A percentile compares a stretch with the other conserved stretches of the same genome.
phyloP scores from a whole-genome alignment of 35 echinoderm and acorn worm genomes.

The Acanthaster planci region DNA sequence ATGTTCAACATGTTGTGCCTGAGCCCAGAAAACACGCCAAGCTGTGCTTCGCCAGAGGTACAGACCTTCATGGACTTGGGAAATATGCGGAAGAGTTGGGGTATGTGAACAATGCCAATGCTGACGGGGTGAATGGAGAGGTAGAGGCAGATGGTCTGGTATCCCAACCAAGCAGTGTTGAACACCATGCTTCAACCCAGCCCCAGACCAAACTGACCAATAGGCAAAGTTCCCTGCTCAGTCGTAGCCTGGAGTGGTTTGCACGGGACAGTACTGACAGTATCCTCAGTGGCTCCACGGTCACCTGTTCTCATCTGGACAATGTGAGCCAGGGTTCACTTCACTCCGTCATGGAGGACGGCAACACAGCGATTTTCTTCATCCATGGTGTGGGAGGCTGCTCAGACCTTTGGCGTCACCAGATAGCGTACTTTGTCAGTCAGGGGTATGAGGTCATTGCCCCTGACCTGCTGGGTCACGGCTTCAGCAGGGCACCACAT shows the following conservation, averaged over 20 bases:
- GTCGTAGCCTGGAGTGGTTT: neutral
- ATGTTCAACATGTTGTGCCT: slow-evolving; percentile 49
- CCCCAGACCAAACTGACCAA: neutral
- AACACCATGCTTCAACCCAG: neutral
- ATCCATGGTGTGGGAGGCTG: slow-evolving; percentile 93
- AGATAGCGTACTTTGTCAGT: slow-evolving; percentile 70
- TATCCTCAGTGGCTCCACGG: neutral
- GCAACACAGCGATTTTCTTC: slow-evolving; percentile 78
- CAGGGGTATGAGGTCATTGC: slow-evolving; percentile 86
- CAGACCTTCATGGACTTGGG: neutral
- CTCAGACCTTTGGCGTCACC: slow-evolving; percentile 78
- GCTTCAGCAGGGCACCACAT: slow-evolving; percentile 82
- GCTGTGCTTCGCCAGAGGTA: neutral
- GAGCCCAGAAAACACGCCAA: neutral
- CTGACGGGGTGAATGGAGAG: neutral
- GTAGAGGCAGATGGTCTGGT: neutral
- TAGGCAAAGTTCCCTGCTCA: neutral
- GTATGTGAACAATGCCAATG: neutral
- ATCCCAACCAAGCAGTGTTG: neutral
- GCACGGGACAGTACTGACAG: neutral
- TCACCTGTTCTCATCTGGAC: neutral
- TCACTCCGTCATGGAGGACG: slow-evolving; percentile 73
- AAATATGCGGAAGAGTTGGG: neutral
- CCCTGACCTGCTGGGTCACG: slow-evolving; percentile 91
- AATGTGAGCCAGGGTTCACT: slow-evolving; percentile 47